A percentile compares a stretch with the other conserved stretches of the same genome.
Conservation (phyloP, 2,797 vertebrate species). For the Micropoecilia bifurca region DNA sequence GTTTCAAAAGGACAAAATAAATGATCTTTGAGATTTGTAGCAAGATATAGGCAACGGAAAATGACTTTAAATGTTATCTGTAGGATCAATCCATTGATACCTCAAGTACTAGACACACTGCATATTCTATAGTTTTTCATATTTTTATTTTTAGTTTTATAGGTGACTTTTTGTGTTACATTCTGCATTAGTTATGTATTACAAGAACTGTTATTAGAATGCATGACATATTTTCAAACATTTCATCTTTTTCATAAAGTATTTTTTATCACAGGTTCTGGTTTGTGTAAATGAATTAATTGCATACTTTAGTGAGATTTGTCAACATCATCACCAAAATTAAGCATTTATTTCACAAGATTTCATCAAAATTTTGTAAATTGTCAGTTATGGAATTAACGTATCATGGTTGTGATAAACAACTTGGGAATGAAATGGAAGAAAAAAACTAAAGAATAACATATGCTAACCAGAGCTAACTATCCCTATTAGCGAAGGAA, state of each 20-base stretch:
- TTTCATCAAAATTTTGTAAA: too few relatives aligned
- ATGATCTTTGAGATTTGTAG: not conserved
- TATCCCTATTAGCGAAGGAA: too few relatives aligned
- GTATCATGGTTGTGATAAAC: too few relatives aligned
- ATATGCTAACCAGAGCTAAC: too few relatives aligned
- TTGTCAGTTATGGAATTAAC: too few relatives aligned
- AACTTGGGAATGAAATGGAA: too few relatives aligned
- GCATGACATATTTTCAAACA: not conserved
- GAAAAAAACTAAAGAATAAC: too few relatives aligned
- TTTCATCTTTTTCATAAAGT: not conserved
- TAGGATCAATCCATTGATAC: not conserved
- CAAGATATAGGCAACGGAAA: not conserved
- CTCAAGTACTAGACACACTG: not conserved
- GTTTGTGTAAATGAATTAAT: not conserved
- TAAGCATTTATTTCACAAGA: too few relatives aligned
- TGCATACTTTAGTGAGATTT: too few relatives aligned
- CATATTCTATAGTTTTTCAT: not conserved
- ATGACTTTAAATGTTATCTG: not conserved
- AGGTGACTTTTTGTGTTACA: not conserved
- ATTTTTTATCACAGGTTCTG: not conserved
- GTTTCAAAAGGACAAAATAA: not conserved
- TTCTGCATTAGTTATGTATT: not conserved
- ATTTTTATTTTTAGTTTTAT: not conserved
- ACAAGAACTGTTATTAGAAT: not conserved
- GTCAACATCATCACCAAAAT: too few relatives aligned